These are phyloP conservation scores for Castor canadensis DNA, from an alignment of 2,113 vertebrate species.

Conservation along the genomic window DNA sequence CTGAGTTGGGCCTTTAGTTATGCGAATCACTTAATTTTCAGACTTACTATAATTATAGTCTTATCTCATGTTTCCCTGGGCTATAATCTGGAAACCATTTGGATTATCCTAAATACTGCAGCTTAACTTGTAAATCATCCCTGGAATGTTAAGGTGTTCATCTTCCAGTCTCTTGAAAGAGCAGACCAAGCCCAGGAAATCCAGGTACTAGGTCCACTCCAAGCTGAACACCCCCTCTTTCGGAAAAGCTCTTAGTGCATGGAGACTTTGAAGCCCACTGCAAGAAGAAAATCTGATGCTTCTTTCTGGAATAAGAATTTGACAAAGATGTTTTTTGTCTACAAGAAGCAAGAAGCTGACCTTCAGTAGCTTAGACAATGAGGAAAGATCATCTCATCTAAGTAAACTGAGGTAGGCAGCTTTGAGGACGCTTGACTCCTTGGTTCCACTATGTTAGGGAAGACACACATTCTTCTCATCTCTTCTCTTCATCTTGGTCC, in stretches of 20 bases:
- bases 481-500: background rate
- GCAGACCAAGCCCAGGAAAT: background rate
- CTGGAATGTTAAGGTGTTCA: background rate
- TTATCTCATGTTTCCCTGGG: background rate
- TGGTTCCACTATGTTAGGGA: background rate
- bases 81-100: background rate
- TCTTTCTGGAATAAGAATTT: background rate
- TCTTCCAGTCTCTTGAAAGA: background rate
- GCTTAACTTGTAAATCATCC: background rate
- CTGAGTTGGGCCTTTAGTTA: background rate
- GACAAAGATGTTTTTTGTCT: background rate
- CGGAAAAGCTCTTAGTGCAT: background rate
- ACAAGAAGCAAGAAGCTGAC: background rate
- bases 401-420: background rate
- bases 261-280: background rate
- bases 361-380: background rate
- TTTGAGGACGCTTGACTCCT: background rate
- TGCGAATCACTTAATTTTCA: background rate
- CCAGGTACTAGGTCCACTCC: background rate
- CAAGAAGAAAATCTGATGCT: background rate
- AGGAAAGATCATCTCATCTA: background rate
- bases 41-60: background rate
- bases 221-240: background rate
- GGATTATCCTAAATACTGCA: background rate
- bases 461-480: background rate